Conservation (phyloP, 2,113 vertebrate genomes). For the Malaclemys terrapin region DNA sequence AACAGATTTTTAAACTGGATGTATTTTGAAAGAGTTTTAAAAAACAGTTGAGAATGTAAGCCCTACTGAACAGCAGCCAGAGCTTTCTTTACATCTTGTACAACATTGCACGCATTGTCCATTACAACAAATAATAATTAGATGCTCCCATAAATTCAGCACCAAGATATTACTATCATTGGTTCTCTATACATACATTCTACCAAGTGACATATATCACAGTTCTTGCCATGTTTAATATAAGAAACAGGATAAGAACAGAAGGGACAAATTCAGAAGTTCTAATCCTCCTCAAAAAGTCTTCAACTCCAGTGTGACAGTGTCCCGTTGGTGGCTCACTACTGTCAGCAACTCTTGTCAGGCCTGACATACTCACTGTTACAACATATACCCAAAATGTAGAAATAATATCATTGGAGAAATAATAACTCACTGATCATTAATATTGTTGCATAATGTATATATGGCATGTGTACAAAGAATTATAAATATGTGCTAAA, state of each 20-base stretch:
- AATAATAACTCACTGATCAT: background rate
- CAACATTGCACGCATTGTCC: background rate
- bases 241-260: background rate
- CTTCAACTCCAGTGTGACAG: background rate
- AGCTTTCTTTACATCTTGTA: background rate
- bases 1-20: background rate
- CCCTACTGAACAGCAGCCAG: background rate
- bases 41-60: background rate
- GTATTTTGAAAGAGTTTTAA: background rate
- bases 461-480: background rate
- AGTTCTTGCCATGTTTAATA: background rate
- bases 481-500: background rate
- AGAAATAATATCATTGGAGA: background rate
- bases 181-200: background rate
- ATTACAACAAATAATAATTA: background rate
- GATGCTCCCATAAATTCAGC: background rate
- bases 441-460: background rate
- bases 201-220: background rate
- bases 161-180: background rate
- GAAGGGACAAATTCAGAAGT: background rate
- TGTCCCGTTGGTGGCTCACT: background rate
- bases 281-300: background rate
- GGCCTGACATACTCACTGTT: background rate
- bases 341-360: background rate
- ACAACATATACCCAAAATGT: background rate